phyloP scores from a whole-genome alignment of 2,797 vertebrate species.

The Spea hammondii region DNA sequence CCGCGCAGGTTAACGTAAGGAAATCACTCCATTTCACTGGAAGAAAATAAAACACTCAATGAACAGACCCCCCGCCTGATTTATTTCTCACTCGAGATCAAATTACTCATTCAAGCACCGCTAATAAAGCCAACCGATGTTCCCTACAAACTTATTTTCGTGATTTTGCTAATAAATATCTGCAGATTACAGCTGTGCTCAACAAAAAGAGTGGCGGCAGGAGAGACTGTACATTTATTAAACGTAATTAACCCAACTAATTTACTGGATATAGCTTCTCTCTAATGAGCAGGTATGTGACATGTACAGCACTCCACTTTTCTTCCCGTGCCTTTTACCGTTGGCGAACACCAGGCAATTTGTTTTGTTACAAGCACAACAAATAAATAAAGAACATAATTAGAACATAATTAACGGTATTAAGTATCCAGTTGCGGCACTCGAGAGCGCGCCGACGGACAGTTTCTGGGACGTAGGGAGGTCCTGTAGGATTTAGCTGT shows the following conservation, averaged over 20 bases:
- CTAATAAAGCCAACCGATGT: neutral
- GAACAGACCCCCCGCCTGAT: neutral
- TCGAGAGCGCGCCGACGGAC: neutral
- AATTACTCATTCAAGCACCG: neutral
- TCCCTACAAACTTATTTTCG: neutral
- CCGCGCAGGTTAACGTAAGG: neutral
- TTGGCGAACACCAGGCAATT: neutral
- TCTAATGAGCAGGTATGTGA: neutral
- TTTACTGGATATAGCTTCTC: neutral
- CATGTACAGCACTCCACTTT: neutral
- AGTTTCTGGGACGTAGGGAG: neutral
- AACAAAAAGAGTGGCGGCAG: neutral
- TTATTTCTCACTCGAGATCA: slow-evolving; percentile 2
- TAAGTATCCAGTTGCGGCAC: neutral
- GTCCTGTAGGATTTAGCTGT: too few species aligned
- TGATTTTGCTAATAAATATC: neutral
- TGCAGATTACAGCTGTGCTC: neutral
- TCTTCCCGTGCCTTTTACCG: neutral
- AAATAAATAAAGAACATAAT: neutral
- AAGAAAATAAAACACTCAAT: neutral
- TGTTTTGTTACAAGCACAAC: neutral
- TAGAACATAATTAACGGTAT: neutral
- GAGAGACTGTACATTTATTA: neutral
- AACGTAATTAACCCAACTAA: neutral
- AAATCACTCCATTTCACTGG: neutral